phyloP scores from a whole-genome alignment of 2,888 invertebrate species.

The Arctia plantaginis region DNA sequence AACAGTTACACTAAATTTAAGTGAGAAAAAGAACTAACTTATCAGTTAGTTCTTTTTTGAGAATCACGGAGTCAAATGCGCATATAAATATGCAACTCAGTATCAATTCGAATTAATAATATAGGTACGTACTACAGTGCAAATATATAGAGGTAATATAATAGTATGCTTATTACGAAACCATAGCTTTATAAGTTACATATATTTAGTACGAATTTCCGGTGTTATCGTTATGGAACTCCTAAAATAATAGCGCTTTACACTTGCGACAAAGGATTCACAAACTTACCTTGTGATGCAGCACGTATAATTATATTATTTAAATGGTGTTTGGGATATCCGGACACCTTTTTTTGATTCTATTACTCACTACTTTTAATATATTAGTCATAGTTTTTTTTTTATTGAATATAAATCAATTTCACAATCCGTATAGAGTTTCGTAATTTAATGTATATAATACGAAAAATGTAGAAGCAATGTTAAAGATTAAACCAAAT shows the following conservation, averaged over 20 bases:
- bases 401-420: slow-evolving; percentile 15
- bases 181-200: background rate
- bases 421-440: background rate
- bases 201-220: slow-evolving; percentile 7
- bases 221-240: background rate
- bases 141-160: background rate
- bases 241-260: background rate
- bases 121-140: background rate
- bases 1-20: too few species aligned
- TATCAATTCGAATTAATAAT: background rate
- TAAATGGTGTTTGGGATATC: slow-evolving; percentile 49
- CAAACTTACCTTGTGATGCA: slow-evolving; percentile 24
- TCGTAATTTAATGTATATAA: background rate
- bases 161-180: background rate
- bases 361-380: slow-evolving; percentile 45
- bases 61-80: too few species aligned
- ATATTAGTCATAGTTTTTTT: slow-evolving; percentile 29
- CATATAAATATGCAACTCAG: too few species aligned
- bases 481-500: slow-evolving; percentile 8
- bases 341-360: slow-evolving; percentile 37
- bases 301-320: slow-evolving; percentile 40
- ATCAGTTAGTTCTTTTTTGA: too few species aligned
- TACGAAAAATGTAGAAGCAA: background rate
- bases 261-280: slow-evolving; percentile 12
- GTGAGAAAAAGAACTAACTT: too few species aligned